phyloP scores from a whole-genome alignment of 1,140 invertebrate species.

The Elysia chlorotica region DNA sequence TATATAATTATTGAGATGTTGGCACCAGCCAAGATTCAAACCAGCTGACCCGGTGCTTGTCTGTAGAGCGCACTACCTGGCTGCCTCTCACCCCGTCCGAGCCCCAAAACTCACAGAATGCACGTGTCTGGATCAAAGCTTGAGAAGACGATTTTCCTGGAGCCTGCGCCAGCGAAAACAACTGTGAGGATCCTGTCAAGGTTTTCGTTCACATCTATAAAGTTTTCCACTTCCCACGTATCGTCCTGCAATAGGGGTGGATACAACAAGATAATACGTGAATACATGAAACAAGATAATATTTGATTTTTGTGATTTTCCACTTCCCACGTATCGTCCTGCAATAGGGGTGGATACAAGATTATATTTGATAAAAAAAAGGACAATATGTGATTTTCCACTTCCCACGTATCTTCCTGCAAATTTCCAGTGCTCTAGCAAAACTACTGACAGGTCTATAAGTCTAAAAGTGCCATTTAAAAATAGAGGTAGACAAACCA shows the following conservation, averaged over 20 bases:
- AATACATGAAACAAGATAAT: too few relatives aligned
- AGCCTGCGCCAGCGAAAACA: slow-evolving; percentile 75
- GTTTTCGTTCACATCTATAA: slow-evolving; percentile 89
- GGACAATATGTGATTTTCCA: slow-evolving; percentile 85
- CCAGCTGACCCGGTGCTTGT: too few relatives aligned
- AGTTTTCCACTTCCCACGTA: slow-evolving; percentile 75
- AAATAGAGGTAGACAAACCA: too few relatives aligned
- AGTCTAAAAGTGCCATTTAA: too few relatives aligned
- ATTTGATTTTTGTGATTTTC: slow-evolving; percentile 89
- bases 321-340: slow-evolving; percentile 66
- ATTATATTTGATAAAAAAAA: too few relatives aligned
- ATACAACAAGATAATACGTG: too few relatives aligned
- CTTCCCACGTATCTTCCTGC: slow-evolving; percentile 64
- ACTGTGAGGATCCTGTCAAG: slow-evolving; percentile 85
- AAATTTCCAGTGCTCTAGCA: too few relatives aligned
- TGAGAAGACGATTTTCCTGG: slow-evolving; percentile 85
- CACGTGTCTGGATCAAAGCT: slow-evolving; percentile 96
- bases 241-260: slow-evolving; percentile 37
- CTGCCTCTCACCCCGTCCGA: too few relatives aligned
- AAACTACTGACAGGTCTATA: too few relatives aligned
- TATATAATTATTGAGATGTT: neutral
- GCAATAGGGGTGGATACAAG: slow-evolving; percentile 17
- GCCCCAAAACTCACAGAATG: slow-evolving; percentile 77
- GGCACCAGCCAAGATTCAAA: too few relatives aligned
- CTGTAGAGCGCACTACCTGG: too few relatives aligned